Evolutionary conservation across 1,140 invertebrate species (phyloP), one percentile per base, ranked within the genome.

Genomic region (Drosophila athabasca): DNA sequence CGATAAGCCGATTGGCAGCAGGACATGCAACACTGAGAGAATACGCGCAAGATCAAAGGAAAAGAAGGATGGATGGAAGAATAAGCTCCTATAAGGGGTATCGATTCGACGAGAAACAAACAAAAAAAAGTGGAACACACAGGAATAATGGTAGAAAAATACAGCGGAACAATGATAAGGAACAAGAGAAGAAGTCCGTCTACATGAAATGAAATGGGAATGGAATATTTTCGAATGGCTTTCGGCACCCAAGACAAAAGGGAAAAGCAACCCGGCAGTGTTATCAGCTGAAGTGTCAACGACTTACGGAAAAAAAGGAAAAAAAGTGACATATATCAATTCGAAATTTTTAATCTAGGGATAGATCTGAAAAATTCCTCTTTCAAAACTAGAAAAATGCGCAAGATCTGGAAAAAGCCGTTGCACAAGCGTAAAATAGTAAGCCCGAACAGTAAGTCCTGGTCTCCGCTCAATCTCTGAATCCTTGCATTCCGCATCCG

Each of bases 381-480:
- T 3, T 35, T 62, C 1, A 5, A 59, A 17, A 46, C 22, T 26
- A 11, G 1, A 61, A 79, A 51, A 26, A 87, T 87, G 83, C 75
- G 41, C n/a, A 79, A 87, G 53, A 76, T 64, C 13, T 87, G 83
- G 83, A 72, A 79, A 3, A 87, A 88, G 31, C 49, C 83, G 5
- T 26, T 88, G 24, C 83, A 87, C 49, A 87, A 87, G 71, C 83
- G 83, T 6, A 87, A 68, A 69, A 3, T 64, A 13, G 83, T 87
- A 57, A 67, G 77, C 29, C 6, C 13, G 9, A 9, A 45, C 17
- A 3, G n/a, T 3, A 58, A 24, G 4, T n/a, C 3, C 11, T 6
- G n/a, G 3, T 22, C 8, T 13, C 2, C 8, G 1, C 8, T 15
- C 11, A 13, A 22, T 24, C 44, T 22, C 8, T 44, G 11, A 7